Evolutionary conservation across 92 coral and sea anemone species (phyloP), one percentile per base, ranked within the genome.

Genomic region (Blastomussa wellsi): DNA sequence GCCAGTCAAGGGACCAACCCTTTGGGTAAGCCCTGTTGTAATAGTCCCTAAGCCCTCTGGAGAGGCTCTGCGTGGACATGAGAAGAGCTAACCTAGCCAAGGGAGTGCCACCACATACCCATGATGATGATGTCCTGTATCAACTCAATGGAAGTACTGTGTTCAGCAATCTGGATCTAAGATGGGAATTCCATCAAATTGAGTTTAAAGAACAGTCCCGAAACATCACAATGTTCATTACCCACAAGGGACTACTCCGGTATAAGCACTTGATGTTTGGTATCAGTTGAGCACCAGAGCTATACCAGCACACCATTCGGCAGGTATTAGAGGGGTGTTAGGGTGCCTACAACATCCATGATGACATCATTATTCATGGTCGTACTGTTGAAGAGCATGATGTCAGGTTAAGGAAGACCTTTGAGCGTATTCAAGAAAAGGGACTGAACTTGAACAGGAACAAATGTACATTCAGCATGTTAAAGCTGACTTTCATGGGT

Each of bases 41-140:
- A 71, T 79, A 29, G 74, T 62, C 4, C 83, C 74, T 31, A 79
- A 79, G 36, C 83, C 53, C 5, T 24, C 36, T 9, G 83, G 83
- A 2, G 84, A 80, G 84, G 26, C 60, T 80, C 8, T 64, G 84
- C 26, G 75, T 80, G 31, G 84, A 80, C 19, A 80, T 80, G 84
- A 64, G 53, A 19, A 4, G 32, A 39, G 39, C 60, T 38, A 65
- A 66, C 41, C 60, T 24, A 66, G 84, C 62, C 42, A 60, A 38
- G 84, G 65, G 39, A 28, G 60, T 15, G 64, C 65, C 19, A 62
- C 84, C 0, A 80, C 3, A 41, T 41, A 41, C 44, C 7, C 7
- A 3, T 3, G 44, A 41, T 3, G 4, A 41, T 41, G 44, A 41
- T n/a, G n/a, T n/a, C n/a, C n/a, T n/a, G n/a, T n/a, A n/a, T n/a